phyloP scores from a whole-genome alignment of 2,797 vertebrate species.

The Syngnathus rostellatus region DNA sequence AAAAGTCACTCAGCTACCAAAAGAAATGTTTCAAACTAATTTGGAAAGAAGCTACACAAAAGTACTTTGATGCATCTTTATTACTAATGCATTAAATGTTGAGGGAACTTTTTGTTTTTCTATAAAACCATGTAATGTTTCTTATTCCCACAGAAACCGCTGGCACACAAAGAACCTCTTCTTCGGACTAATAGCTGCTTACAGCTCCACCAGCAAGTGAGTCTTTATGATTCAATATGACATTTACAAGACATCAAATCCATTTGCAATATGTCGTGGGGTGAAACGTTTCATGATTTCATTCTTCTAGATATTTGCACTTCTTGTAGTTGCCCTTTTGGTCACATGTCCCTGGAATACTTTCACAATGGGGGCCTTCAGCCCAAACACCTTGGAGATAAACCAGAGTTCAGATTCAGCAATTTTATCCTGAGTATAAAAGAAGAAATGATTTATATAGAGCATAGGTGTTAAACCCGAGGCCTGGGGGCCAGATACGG shows the following conservation, averaged over 20 bases:
- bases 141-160: conserved; percentile 61
- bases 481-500: no score
- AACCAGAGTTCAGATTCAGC: no score
- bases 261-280: no score
- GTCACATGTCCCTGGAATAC: no score
- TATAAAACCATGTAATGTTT: conserved; percentile 45
- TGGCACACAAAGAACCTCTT: conserved; percentile 71
- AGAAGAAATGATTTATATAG: no score
- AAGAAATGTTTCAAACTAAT: not conserved
- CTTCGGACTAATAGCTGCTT: conserved; percentile 73
- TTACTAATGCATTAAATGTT: not conserved
- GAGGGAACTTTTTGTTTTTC: not conserved
- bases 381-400: no score
- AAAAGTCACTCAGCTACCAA: not conserved
- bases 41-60: not conserved
- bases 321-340: no score
- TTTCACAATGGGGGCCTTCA: no score
- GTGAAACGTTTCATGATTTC: no score
- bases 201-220: conserved; percentile 78
- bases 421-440: no score
- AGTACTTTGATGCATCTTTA: not conserved
- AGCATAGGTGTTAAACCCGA: no score
- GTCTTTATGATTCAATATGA: conserved; percentile 16
- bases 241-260: not conserved
- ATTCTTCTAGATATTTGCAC: no score